Conservation (phyloP, 2,113 vertebrate species). For the Aptenodytes patagonicus region DNA sequence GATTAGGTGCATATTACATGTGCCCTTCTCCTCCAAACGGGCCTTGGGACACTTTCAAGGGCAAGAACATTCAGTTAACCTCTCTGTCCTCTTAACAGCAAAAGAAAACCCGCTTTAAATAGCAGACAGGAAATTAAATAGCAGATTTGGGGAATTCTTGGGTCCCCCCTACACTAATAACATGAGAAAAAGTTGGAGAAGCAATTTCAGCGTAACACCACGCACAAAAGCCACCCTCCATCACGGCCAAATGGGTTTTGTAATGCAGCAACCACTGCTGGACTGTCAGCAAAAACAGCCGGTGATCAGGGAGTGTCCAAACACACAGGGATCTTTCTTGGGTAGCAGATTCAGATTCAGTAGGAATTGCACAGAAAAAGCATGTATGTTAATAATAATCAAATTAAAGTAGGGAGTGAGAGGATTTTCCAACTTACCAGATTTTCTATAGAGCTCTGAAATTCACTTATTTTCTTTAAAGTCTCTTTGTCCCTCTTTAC, state of each 20-base stretch:
- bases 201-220: not conserved
- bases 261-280: not conserved
- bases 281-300: not conserved
- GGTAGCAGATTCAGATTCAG: not conserved
- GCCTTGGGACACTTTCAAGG: too few relatives aligned
- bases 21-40: not conserved
- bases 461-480: conserved; percentile 96
- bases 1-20: rapidly evolving
- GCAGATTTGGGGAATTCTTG: not conserved
- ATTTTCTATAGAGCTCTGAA: conserved; percentile 97
- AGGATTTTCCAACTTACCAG: conserved; percentile 78
- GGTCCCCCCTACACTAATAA: too few relatives aligned
- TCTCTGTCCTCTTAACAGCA: not conserved
- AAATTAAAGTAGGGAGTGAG: not conserved
- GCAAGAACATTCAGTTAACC: not conserved
- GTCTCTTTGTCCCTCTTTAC: conserved; percentile 98
- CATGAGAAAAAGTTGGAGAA: not conserved
- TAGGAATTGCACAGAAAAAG: not conserved
- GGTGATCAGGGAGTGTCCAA: not conserved
- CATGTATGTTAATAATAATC: not conserved
- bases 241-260: not conserved
- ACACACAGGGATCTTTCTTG: not conserved
- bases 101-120: not conserved
- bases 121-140: not conserved
- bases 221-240: not conserved